These are phyloP conservation scores for Cremastobaeus sp. DNA, from an alignment of 2,888 invertebrate species.

Conservation along the genomic window DNA sequence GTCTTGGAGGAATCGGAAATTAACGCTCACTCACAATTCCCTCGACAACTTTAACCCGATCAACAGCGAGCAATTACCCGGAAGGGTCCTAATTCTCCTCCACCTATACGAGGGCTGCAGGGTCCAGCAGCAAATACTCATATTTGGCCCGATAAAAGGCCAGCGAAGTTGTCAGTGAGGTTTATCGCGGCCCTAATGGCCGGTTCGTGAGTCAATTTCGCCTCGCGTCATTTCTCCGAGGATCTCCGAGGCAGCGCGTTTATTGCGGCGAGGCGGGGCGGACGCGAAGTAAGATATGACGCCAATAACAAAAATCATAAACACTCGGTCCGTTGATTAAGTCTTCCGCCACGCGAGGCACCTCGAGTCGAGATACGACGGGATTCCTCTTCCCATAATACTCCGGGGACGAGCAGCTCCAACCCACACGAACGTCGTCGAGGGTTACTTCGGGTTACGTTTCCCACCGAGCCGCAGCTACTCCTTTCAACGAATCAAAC, in stretches of 20 bases:
- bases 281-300: conserved; percentile 69
- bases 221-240: conserved; percentile 36
- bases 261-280: conserved; percentile 42
- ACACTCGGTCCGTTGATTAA: conserved; percentile 78
- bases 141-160: conserved; percentile 28
- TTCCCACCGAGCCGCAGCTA: conserved; percentile 45
- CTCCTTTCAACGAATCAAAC: conserved; percentile 30
- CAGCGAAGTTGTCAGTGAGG: conserved; percentile 14
- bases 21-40: too few relatives aligned
- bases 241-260: conserved; percentile 30
- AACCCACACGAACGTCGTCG: conserved; percentile 37
- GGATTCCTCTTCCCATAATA: conserved; percentile 72
- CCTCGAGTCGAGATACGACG: conserved; percentile 64
- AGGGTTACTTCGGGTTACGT: conserved; percentile 55
- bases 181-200: conserved; percentile 44
- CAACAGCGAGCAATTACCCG: conserved; percentile 14
- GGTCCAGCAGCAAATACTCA: conserved; percentile 25
- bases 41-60: too few relatives aligned
- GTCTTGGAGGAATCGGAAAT: too few relatives aligned
- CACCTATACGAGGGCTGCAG: too few relatives aligned
- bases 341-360: conserved; percentile 68
- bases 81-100: too few relatives aligned
- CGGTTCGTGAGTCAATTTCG: conserved; percentile 53
- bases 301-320: conserved; percentile 79
- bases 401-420: conserved; percentile 64